phyloP scores from a whole-genome alignment of 2,888 invertebrate genomes.

The Punctoribates punctum region DNA sequence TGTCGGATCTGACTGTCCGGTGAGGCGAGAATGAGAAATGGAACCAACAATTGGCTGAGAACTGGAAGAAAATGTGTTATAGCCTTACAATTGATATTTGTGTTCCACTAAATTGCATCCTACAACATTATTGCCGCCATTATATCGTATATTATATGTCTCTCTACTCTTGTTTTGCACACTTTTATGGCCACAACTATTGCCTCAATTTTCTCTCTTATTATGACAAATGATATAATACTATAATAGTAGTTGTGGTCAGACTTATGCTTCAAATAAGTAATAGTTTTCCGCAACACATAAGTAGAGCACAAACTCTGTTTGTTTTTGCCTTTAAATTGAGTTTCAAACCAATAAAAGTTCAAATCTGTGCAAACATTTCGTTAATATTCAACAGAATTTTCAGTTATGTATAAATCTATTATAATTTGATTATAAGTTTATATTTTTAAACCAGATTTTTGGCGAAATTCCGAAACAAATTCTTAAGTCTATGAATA shows the following conservation, averaged over 20 bases:
- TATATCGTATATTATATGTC: conserved; percentile 12
- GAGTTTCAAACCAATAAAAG: not conserved
- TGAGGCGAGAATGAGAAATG: conserved; percentile 39
- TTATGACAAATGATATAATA: conserved; percentile 36
- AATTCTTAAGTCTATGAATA: not conserved
- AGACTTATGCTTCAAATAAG: not conserved
- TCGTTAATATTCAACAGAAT: too few relatives aligned
- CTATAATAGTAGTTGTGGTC: conserved; percentile 14
- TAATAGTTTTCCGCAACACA: not conserved
- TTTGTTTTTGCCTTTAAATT: too few relatives aligned
- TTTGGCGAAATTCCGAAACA: too few relatives aligned
- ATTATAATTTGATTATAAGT: too few relatives aligned
- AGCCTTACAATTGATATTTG: conserved; percentile 34
- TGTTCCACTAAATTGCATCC: conserved; percentile 10
- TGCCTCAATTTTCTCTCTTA: conserved; percentile 11
- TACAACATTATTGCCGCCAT: not conserved
- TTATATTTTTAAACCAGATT: too few relatives aligned
- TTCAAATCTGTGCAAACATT: not conserved
- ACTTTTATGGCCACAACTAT: conserved; percentile 17
- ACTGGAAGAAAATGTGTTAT: conserved; percentile 20
- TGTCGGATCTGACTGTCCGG: not conserved
- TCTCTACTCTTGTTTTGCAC: conserved; percentile 1
- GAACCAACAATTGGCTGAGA: conserved; percentile 33
- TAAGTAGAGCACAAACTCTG: not conserved
- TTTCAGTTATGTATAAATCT: too few relatives aligned